Conservation (phyloP, 2,797 vertebrate species). For the Channallabes apus region DNA sequence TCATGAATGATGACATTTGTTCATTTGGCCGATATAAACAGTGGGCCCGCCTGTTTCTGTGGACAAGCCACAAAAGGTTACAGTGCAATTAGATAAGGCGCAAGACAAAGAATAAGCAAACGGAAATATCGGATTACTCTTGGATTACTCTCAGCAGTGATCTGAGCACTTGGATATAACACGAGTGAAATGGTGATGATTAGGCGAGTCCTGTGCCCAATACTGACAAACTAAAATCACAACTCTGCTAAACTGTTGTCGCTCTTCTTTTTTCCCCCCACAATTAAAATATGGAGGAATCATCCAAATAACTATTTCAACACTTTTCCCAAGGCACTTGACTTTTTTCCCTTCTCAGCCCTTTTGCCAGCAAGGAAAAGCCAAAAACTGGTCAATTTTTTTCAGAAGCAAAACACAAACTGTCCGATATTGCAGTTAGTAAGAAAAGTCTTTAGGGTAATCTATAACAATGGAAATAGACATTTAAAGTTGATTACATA, state of each 20-base stretch:
- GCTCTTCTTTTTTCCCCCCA: not conserved
- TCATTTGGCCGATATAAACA: not conserved
- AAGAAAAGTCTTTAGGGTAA: not conserved
- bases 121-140: not conserved
- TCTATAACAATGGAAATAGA: not conserved
- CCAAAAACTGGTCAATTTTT: not conserved
- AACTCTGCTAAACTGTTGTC: not conserved
- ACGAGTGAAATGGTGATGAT: not conserved
- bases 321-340: too few relatives aligned
- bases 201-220: not conserved
- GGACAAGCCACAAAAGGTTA: not conserved
- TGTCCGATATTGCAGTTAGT: not conserved
- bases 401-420: not conserved
- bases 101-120: not conserved
- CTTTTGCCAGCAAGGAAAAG: not conserved
- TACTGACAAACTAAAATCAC: too few relatives aligned
- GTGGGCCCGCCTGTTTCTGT: not conserved
- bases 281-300: not conserved
- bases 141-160: not conserved
- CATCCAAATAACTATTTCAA: not conserved
- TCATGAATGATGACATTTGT: not conserved
- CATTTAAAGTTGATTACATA: not conserved
- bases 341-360: not conserved
- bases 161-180: not conserved
- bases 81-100: not conserved